Evolutionary conservation across 2,797 vertebrate species (phyloP).

Genomic region (Orestias chungarensis): DNA sequence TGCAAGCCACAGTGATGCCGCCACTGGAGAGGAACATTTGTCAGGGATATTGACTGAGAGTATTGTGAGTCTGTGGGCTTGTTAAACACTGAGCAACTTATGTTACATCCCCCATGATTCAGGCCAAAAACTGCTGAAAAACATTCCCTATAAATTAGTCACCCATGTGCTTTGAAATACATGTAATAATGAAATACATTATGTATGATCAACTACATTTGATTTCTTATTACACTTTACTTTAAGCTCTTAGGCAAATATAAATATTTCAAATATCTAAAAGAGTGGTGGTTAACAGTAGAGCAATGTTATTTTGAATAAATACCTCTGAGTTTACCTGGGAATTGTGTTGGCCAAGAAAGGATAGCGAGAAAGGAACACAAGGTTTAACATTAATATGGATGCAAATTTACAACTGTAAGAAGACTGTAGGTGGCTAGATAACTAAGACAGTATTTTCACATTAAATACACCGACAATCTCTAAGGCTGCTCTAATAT

Average conservation of each 20-base stretch:
- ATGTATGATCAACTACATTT: slow-evolving; percentile 45
- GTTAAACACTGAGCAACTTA: slow-evolving; percentile 59
- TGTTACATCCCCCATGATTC: slow-evolving; percentile 37
- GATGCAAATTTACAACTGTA: slow-evolving; percentile 1
- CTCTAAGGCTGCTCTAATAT: neutral
- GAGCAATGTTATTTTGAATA: slow-evolving; percentile 1
- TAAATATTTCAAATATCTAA: slow-evolving; percentile 34
- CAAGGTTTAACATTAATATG: slow-evolving; percentile 11
- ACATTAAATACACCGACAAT: neutral
- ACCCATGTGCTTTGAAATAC: slow-evolving; percentile 36
- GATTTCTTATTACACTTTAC: slow-evolving; percentile 49
- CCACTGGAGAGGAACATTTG: slow-evolving; percentile 63
- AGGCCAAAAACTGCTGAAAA: slow-evolving; percentile 38
- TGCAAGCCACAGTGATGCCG: slow-evolving; percentile 47
- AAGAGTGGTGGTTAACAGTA: slow-evolving; percentile 3
- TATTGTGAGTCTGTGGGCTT: slow-evolving; percentile 52
- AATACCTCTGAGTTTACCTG: neutral
- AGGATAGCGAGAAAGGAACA: neutral
- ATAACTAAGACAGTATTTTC: neutral
- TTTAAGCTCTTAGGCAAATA: slow-evolving; percentile 31
- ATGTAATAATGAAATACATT: slow-evolving; percentile 49
- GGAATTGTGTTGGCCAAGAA: neutral
- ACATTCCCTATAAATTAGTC: slow-evolving; percentile 41
- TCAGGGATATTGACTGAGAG: slow-evolving; percentile 45
- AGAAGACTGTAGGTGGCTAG: neutral